These are phyloP conservation scores for Ophion ellenae DNA, from an alignment of 2,888 invertebrate genomes.

Conservation along the genomic window DNA sequence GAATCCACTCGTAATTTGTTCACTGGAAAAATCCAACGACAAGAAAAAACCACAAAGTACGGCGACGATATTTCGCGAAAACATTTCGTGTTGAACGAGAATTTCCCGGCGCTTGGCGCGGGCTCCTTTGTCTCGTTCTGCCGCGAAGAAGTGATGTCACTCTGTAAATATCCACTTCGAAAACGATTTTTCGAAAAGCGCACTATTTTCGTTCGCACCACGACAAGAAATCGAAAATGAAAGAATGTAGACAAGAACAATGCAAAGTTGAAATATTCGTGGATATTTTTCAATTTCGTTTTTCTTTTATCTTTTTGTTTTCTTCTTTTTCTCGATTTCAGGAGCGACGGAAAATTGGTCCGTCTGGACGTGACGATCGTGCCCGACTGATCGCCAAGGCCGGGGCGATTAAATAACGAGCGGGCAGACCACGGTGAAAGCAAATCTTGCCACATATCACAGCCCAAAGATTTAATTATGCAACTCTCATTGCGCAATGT, in stretches of 20 bases:
- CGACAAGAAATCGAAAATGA: background rate
- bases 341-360: background rate
- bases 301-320: background rate
- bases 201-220: background rate
- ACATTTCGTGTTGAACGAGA: background rate
- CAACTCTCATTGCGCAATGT: constrained; percentile 77
- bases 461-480: constrained; percentile 74
- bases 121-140: background rate
- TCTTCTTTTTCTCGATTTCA: background rate
- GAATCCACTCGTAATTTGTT: constrained; percentile 8
- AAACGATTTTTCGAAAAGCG: background rate
- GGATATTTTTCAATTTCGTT: background rate
- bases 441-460: constrained; percentile 74
- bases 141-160: background rate
- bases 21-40: background rate
- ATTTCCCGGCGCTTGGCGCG: background rate
- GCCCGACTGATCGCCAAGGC: constrained; percentile 55
- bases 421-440: constrained; percentile 77
- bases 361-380: constrained; percentile 8
- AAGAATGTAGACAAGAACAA: background rate
- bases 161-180: background rate
- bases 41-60: background rate
- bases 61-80: background rate
- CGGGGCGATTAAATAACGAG: constrained; percentile 76
- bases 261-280: background rate